These are phyloP conservation scores for Cynoglossus semilaevis DNA, from an alignment of 2,113 vertebrate genomes.

Conservation along the genomic window DNA sequence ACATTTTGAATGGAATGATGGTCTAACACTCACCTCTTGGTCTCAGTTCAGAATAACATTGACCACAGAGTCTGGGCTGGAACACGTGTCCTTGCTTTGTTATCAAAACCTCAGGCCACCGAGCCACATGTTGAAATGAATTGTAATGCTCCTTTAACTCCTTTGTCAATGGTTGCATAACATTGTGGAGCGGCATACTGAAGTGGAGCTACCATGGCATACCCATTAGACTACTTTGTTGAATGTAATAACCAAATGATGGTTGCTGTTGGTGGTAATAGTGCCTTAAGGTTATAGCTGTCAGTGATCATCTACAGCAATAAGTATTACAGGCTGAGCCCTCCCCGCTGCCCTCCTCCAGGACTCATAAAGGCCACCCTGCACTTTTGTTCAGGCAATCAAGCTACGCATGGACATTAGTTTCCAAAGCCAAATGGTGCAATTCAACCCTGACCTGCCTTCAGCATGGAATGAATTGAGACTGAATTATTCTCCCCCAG, in stretches of 20 bases:
- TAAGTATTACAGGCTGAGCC: conserved; percentile 68
- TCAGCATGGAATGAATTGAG: conserved; percentile 70
- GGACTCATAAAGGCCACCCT: conserved; percentile 75
- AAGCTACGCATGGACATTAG: conserved; percentile 76
- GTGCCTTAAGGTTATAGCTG: conserved; percentile 75
- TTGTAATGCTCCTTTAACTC: conserved; percentile 5
- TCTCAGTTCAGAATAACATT: too few relatives aligned
- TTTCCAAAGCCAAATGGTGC: conserved; percentile 75
- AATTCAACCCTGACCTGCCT: conserved; percentile 76
- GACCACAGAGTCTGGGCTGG: too few relatives aligned
- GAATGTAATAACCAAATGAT: conserved; percentile 71
- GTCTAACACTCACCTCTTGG: too few relatives aligned
- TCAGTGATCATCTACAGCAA: conserved; percentile 76
- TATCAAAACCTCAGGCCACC: too few relatives aligned
- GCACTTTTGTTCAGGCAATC: conserved; percentile 77
- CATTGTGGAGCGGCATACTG: conserved; percentile 29
- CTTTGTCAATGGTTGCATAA: conserved; percentile 25
- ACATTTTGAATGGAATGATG: too few relatives aligned
- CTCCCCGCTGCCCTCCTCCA: conserved; percentile 53
- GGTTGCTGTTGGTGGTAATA: conserved; percentile 71
- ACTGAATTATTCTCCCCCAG: conserved; percentile 71
- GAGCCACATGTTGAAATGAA: too few relatives aligned
- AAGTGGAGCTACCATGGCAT: conserved; percentile 37
- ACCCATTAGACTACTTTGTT: conserved; percentile 69
- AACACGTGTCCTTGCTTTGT: too few relatives aligned